A percentile compares a stretch with the other conserved stretches of the same genome.
Conservation (phyloP, 2,113 vertebrate species). For the Cacatua alba region DNA sequence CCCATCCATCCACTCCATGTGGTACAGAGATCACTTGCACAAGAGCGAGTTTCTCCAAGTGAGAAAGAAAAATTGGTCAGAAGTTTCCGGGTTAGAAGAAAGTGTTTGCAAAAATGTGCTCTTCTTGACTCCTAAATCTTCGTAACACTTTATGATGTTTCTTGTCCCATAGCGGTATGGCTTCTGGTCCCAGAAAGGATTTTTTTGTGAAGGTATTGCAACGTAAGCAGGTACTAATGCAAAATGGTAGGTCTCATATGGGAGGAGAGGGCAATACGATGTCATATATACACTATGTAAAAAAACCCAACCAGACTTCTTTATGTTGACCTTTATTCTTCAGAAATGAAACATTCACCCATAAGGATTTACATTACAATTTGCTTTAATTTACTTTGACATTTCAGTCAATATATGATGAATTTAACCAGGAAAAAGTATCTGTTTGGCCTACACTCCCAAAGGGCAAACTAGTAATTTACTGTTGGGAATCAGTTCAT, state of each 20-base stretch:
- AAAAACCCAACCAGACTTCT: not conserved
- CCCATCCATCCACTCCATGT: not conserved
- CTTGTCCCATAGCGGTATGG: not conserved
- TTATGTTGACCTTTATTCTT: not conserved
- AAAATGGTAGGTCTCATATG: not conserved
- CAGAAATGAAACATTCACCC: not conserved
- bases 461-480: constrained; percentile 39
- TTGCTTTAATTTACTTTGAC: constrained; percentile 68
- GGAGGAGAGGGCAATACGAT: not conserved
- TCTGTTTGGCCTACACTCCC: constrained; percentile 45
- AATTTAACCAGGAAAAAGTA: constrained; percentile 51
- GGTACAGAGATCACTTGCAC: not conserved
- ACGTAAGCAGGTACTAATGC: accelerated
- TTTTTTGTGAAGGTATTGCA: too few relatives aligned
- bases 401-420: constrained; percentile 54
- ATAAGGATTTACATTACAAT: constrained; percentile 22
- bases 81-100: not conserved
- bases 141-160: not conserved
- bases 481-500: constrained; percentile 22
- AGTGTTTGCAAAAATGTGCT: not conserved
- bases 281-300: accelerated
- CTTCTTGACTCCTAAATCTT: not conserved
- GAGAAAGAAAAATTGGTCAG: not conserved
- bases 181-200: not conserved
- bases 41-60: not conserved